Evolutionary conservation across 2,888 invertebrate genomes (phyloP), one percentile per base, ranked within the genome.

Genomic region (Melanophora roralis): DNA sequence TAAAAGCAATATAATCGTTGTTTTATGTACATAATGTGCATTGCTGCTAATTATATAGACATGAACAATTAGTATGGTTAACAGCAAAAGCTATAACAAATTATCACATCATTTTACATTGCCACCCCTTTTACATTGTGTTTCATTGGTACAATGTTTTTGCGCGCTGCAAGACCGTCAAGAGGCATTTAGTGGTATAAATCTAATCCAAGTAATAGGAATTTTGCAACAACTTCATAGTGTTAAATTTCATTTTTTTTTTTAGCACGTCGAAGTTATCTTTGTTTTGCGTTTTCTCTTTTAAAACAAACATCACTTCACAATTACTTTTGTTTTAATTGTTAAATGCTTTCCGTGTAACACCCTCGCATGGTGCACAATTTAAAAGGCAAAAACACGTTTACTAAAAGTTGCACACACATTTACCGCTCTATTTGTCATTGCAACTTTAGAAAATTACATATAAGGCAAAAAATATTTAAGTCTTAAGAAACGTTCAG

Each of bases 61-160:
- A 76, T 68, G 80, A 57, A 43, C 72, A 76, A 76, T 68, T 73
- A 64, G 53, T 51, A 68, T 80, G 53, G 47, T 51, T 72, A 68
- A 47, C 3, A 27, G n/a, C n/a, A 49, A 60, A 2, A 74, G 8
- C 19, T 60, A 45, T 38, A 65, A 71, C 59, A 75, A 79, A 69
- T 79, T 75, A 79, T 71, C 74, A 74, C 74, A 64, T 64, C 34
- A 60, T 62, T 59, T 47, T 16, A 40, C 16, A 7, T 12, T 23
- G n/a, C 34, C 57, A 62, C 9, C 45, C 34, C 16, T 7, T 1
- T 55, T 45, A 45, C 14, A 36, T 19, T 34, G 16, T 27, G 6
- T 5, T 3, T 27, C 21, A 34, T 4, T 49, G 45, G 14, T 14
- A 7, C 55, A 55, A 7, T 36, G 8, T 27, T 43, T 27, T 60